Percentiles rank a stretch among this genome's conserved stretches.
phyloP scores from a whole-genome alignment of 2,888 invertebrate species.

The Epistrophe eligans region DNA sequence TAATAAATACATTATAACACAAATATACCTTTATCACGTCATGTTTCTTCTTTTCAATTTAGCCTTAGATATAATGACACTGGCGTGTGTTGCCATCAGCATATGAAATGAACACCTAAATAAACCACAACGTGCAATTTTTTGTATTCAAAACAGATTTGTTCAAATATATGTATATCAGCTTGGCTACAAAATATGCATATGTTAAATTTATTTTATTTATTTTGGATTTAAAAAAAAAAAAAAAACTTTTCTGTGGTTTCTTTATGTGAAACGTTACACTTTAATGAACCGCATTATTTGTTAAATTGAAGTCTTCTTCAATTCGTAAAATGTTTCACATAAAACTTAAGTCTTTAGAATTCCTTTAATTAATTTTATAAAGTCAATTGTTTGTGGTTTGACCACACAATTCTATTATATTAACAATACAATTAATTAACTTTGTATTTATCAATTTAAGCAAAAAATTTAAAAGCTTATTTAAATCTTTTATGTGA shows the following conservation, averaged over 20 bases:
- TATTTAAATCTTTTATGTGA: neutral
- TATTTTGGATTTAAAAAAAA: neutral
- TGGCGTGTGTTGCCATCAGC: neutral
- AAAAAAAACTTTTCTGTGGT: neutral
- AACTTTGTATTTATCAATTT: neutral
- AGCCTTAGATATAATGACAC: neutral
- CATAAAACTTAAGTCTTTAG: neutral
- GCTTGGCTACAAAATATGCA: neutral
- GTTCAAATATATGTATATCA: neutral
- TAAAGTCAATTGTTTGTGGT: constrained; percentile 3
- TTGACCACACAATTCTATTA: constrained; percentile 19
- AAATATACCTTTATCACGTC: neutral
- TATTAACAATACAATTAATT: constrained; percentile 17
- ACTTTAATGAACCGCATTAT: neutral
- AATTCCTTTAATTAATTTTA: constrained; percentile 8
- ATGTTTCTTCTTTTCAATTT: neutral
- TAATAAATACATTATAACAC: no score
- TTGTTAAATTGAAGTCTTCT: neutral
- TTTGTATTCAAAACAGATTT: constrained; percentile 26
- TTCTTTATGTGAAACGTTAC: neutral
- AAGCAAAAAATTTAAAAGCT: neutral
- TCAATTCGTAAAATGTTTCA: neutral
- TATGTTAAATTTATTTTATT: neutral
- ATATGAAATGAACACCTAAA: neutral
- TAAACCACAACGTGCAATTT: no score